Evolutionary conservation across 2,797 vertebrate species (phyloP).

Genomic region (Pteronotus mesoamericanus): DNA sequence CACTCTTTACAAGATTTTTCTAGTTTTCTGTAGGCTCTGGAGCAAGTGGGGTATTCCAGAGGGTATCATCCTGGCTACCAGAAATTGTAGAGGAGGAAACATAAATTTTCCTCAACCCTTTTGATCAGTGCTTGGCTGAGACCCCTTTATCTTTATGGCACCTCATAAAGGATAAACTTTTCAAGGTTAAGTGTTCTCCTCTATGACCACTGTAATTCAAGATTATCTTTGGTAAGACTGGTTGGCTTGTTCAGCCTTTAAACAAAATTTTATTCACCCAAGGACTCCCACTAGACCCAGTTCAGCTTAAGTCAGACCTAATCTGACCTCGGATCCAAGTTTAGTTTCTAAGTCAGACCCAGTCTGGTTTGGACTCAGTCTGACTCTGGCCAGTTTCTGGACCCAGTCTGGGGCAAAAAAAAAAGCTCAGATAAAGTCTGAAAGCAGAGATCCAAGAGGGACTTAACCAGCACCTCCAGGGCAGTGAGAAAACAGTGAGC

Average conservation of each 20-base stretch:
- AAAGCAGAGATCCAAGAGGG: neutral
- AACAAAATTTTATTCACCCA: neutral
- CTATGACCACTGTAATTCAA: neutral
- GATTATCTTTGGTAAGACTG: neutral
- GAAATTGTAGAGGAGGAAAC: neutral
- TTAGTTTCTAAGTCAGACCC: neutral
- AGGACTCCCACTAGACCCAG: neutral
- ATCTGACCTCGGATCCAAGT: neutral
- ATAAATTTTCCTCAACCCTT: neutral
- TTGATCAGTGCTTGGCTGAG: neutral
- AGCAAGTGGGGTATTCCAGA: neutral
- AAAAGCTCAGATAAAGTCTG: neutral
- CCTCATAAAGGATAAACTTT: neutral
- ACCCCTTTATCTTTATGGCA: neutral
- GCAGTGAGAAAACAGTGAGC: neutral
- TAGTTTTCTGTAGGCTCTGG: neutral
- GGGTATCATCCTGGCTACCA: neutral
- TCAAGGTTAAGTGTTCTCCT: neutral
- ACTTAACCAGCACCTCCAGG: neutral
- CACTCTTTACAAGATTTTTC: neutral
- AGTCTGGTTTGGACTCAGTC: neutral
- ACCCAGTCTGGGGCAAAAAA: neutral
- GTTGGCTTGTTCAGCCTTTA: neutral
- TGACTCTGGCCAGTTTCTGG: neutral
- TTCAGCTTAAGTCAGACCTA: neutral